phyloP scores from a whole-genome alignment of 2,113 vertebrate genomes.

The Mohoua ochrocephala region DNA sequence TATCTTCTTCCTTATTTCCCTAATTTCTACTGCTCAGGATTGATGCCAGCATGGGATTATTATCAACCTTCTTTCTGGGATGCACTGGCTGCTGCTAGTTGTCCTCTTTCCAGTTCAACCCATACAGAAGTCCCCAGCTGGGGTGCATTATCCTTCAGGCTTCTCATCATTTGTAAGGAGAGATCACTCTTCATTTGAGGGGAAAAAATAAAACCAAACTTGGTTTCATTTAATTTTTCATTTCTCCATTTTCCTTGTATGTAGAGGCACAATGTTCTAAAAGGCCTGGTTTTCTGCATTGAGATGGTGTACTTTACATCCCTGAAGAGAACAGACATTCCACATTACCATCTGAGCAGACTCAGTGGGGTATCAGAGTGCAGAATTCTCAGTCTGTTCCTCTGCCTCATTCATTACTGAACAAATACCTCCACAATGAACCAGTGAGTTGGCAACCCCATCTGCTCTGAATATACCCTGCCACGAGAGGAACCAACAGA shows the following conservation, averaged over 20 bases:
- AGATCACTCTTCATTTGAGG: background rate
- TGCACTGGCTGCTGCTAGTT: background rate
- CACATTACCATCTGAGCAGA: background rate
- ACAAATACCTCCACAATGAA: background rate
- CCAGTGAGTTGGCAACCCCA: background rate
- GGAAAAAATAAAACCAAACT: background rate
- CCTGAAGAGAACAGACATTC: background rate
- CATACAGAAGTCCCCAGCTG: background rate
- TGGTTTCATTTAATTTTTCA: background rate
- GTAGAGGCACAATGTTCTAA: background rate
- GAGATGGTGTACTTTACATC: background rate
- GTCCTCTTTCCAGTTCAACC: background rate
- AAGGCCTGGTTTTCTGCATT: background rate
- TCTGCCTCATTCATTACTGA: background rate
- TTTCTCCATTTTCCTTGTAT: background rate
- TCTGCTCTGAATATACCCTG: background rate
- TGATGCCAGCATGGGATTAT: background rate
- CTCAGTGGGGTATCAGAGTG: background rate
- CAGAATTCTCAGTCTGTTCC: background rate
- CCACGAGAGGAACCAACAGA: background rate
- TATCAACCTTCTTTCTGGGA: background rate
- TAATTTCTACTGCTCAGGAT: background rate
- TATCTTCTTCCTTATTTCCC: background rate
- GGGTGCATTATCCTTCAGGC: background rate
- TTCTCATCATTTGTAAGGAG: background rate